Percentiles rank a stretch among this genome's conserved stretches.
Evolutionary conservation across 1,140 invertebrate genomes (phyloP).

Genomic region (Homalodisca vitripennis): DNA sequence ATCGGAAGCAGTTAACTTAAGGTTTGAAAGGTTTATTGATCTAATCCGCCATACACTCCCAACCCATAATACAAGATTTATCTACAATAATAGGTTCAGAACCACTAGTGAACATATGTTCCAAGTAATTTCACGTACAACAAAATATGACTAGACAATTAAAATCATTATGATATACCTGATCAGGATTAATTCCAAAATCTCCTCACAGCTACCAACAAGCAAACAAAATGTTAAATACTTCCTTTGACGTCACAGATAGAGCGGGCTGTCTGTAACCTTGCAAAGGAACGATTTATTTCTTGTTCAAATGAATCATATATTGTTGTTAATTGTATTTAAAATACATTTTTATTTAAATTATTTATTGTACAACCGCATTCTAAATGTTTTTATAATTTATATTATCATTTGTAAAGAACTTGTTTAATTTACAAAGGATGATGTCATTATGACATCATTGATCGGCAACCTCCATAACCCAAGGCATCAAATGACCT

Average conservation of each 20-base stretch:
- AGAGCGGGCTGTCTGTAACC: slow-evolving; percentile 23
- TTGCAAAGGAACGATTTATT: neutral
- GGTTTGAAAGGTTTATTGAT: neutral
- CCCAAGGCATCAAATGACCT: slow-evolving; percentile 26
- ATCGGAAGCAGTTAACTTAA: too few species aligned
- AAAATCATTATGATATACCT: too few species aligned
- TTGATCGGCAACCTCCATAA: slow-evolving; percentile 29
- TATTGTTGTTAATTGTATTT: neutral
- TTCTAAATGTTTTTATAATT: neutral
- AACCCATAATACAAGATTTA: too few species aligned
- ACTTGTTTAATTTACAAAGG: neutral
- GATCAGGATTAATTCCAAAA: slow-evolving; percentile 13
- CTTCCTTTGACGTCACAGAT: slow-evolving; percentile 31
- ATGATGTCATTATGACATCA: slow-evolving; percentile 31
- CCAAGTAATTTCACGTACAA: too few species aligned
- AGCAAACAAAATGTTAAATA: slow-evolving; percentile 29
- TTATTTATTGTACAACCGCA: neutral
- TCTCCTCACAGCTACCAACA: slow-evolving; percentile 18
- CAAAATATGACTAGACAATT: too few species aligned
- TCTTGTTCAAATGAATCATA: neutral
- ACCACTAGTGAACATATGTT: too few species aligned
- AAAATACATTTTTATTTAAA: neutral
- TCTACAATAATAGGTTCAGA: too few species aligned
- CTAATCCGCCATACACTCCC: neutral
- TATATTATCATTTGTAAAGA: neutral